Conservation (phyloP, 1,140 invertebrate genomes). For the Polyergus mexicanus region DNA sequence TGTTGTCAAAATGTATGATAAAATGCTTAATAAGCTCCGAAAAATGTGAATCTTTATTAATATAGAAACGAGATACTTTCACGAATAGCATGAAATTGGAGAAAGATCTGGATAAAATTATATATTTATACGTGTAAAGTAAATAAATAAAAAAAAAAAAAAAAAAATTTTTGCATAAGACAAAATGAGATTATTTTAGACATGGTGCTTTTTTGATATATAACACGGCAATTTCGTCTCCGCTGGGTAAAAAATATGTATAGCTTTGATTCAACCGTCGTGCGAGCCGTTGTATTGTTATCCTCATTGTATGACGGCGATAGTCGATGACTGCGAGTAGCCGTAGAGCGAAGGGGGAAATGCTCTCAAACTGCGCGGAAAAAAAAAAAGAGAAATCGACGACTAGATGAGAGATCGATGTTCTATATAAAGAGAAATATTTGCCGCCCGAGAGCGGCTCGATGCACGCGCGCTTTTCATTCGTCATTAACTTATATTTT, state of each 20-base stretch:
- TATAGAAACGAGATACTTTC: constrained; percentile 23
- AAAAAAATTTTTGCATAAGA: not conserved
- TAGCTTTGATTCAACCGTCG: constrained; percentile 23
- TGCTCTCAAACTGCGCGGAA: constrained; percentile 75
- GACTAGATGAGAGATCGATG: constrained; percentile 75
- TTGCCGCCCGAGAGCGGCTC: constrained; percentile 57
- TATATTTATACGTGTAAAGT: not conserved
- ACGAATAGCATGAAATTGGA: constrained; percentile 2
- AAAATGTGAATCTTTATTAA: not conserved
- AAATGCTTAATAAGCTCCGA: constrained; percentile 18
- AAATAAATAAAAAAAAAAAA: constrained; percentile 6
- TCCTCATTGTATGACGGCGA: constrained; percentile 62
- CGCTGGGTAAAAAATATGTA: not conserved
- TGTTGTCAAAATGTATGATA: not conserved
- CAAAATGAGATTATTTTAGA: not conserved
- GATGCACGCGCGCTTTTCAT: constrained; percentile 36
- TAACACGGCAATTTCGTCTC: not conserved
- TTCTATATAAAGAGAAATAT: constrained; percentile 77
- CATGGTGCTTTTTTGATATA: not conserved
- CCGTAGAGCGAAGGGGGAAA: constrained; percentile 73
- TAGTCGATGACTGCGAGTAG: constrained; percentile 69
- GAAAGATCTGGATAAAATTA: not conserved
- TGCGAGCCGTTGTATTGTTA: constrained; percentile 62
- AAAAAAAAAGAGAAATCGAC: constrained; percentile 77
- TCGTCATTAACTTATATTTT: constrained; percentile 35